Evolutionary conservation across 2,797 vertebrate genomes (phyloP), one percentile per base, ranked within the genome.

Genomic region (Rallus crepitans): DNA sequence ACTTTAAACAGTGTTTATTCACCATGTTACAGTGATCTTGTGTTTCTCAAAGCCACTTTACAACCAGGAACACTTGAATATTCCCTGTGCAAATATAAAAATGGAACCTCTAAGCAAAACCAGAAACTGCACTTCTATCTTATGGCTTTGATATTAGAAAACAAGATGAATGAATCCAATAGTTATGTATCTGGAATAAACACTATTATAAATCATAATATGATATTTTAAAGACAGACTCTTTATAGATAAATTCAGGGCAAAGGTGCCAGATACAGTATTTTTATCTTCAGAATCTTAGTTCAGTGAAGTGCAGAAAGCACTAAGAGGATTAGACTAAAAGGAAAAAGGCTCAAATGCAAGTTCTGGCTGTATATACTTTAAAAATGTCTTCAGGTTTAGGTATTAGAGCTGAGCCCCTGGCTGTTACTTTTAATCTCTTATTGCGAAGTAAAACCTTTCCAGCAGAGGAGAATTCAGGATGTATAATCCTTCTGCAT

Each of bases 321-420:
- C 47, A 37, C 92, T 98, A 98, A 98, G 96, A 98, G 97, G 98
- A 98, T 98, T 98, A 98, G 60, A 42, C 72, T 90, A 94, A 97
- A 93, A 97, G 94, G 80, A 91, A 79, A 70, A 96, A 87, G 42
- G 82, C 92, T 96, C 82, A 47, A 30, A 30, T 73, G 8, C 47
- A 2, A 17, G 52, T 65, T 93, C 88, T 89, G 82, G 69, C 70
- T 96, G 59, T 89, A 92, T 90, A 86, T 42, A 30, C 89, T 96
- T 96, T 66, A 87, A 96, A 97, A 97, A 95, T 48, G 20, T 84
- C 91, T 91, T 94, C 76, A 95, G 94, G 79, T 91, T 91, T 95
- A 96, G 81, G 89, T 96, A 96, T 97, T 97, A 97, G 90, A 96
- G 86, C 94, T 94, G 91, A 97, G 75, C 90, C 94, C 89, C 97